phyloP scores from a whole-genome alignment of 2,113 vertebrate species.

The Platysternon megacephalum region DNA sequence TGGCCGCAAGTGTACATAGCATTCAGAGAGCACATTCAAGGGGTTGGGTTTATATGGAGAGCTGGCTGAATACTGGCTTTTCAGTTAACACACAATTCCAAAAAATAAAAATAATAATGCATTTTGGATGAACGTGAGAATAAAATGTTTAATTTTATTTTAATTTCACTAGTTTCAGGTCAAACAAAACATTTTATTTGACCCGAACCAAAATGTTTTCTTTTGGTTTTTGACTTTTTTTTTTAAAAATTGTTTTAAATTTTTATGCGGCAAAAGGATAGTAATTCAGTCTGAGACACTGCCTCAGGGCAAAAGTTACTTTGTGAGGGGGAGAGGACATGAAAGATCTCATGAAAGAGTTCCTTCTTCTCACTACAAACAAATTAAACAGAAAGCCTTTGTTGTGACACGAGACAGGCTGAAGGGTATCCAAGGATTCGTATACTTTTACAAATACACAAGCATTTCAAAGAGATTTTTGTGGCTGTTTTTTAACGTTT shows the following conservation, averaged over 20 bases:
- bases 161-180: not conserved
- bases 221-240: not conserved
- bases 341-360: not conserved
- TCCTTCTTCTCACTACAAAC: not conserved
- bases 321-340: not conserved
- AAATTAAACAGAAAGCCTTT: not conserved
- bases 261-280: not conserved
- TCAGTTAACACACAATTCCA: too few species aligned
- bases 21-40: too few species aligned
- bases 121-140: not conserved
- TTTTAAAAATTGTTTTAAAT: accelerated
- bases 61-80: too few species aligned
- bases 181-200: not conserved
- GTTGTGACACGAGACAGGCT: not conserved
- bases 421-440: not conserved
- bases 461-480: not conserved
- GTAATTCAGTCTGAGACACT: not conserved
- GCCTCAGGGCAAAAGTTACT: not conserved
- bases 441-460: not conserved
- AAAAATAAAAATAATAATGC: too few species aligned
- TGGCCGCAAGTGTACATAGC: too few species aligned
- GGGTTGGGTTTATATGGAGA: too few species aligned
- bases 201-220: not conserved
- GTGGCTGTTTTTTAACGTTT: not conserved
- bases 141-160: not conserved